A percentile compares a stretch with the other conserved stretches of the same genome.
Evolutionary conservation across 2,888 invertebrate species (phyloP).

Genomic region (Ectropis crepuscularia): DNA sequence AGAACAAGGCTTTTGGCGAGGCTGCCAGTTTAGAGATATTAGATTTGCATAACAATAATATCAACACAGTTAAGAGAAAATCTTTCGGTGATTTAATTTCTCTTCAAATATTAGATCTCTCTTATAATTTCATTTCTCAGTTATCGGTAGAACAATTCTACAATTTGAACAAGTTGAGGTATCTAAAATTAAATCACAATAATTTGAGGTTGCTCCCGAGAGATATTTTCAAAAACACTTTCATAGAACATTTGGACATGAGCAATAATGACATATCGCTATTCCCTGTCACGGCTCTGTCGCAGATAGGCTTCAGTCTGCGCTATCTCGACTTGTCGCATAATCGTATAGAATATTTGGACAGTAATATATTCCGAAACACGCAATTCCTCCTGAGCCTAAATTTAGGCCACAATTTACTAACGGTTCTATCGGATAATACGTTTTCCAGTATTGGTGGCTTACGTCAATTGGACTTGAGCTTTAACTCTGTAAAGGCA

Average conservation of each 20-base stretch:
- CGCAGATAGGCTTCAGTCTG: constrained; percentile 91
- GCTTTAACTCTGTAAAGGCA: constrained; percentile 91
- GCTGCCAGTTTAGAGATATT: constrained; percentile 89
- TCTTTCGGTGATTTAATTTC: constrained; percentile 91
- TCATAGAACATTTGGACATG: constrained; percentile 91
- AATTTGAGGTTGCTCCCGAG: constrained; percentile 89
- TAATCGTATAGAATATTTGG: constrained; percentile 93
- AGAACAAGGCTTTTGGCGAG: constrained; percentile 90
- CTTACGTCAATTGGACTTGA: constrained; percentile 91
- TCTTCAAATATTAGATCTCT: constrained; percentile 91
- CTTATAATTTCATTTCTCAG: constrained; percentile 90
- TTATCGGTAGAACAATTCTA: constrained; percentile 92
- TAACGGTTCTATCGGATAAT: constrained; percentile 94
- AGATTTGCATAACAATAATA: constrained; percentile 89
- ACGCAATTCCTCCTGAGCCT: constrained; percentile 91
- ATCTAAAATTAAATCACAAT: constrained; percentile 90
- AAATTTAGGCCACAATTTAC: constrained; percentile 91
- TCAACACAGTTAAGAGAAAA: constrained; percentile 88
- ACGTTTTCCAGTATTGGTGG: constrained; percentile 93
- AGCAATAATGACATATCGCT: constrained; percentile 91
- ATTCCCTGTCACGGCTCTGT: constrained; percentile 91
- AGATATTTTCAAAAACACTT: constrained; percentile 91
- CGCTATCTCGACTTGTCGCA: constrained; percentile 91
- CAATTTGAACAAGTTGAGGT: constrained; percentile 89
- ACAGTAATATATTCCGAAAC: constrained; percentile 94